phyloP scores from a whole-genome alignment of 2,888 invertebrate genomes.

The Stenotaenia linearis region DNA sequence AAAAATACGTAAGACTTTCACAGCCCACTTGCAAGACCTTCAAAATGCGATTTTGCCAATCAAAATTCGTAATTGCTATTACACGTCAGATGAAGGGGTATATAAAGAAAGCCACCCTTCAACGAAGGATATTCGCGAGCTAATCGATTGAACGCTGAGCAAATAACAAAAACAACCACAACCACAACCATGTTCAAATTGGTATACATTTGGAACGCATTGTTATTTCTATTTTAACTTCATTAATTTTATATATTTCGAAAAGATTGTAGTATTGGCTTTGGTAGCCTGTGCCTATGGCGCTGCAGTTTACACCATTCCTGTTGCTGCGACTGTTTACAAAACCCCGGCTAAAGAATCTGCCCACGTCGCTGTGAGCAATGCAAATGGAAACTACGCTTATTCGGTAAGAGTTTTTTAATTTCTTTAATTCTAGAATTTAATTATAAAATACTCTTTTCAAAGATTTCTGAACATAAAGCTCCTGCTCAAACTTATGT shows the following conservation, averaged over 20 bases:
- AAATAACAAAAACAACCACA: too few relatives aligned
- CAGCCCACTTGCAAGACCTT: too few relatives aligned
- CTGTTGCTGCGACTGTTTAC: background rate
- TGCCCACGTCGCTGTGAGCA: conserved; percentile 4
- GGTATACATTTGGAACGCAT: background rate
- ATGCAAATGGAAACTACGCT: background rate
- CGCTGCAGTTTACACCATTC: background rate
- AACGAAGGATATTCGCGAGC: too few relatives aligned
- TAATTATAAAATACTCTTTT: background rate
- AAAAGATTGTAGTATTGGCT: background rate
- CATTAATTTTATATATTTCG: background rate
- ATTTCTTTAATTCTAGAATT: background rate
- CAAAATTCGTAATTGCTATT: background rate
- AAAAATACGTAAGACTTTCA: too few relatives aligned
- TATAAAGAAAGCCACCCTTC: background rate
- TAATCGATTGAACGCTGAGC: too few relatives aligned
- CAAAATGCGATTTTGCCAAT: background rate
- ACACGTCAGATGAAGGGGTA: background rate
- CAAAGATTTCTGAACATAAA: background rate
- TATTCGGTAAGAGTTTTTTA: background rate
- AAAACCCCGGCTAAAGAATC: background rate
- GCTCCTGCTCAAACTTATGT: background rate
- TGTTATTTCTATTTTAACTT: background rate
- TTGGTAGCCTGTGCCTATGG: background rate
- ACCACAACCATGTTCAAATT: background rate